A percentile compares a stretch with the other conserved stretches of the same genome.
phyloP scores from a whole-genome alignment of 2,888 invertebrate genomes.

The Habrosyne pyritoides region DNA sequence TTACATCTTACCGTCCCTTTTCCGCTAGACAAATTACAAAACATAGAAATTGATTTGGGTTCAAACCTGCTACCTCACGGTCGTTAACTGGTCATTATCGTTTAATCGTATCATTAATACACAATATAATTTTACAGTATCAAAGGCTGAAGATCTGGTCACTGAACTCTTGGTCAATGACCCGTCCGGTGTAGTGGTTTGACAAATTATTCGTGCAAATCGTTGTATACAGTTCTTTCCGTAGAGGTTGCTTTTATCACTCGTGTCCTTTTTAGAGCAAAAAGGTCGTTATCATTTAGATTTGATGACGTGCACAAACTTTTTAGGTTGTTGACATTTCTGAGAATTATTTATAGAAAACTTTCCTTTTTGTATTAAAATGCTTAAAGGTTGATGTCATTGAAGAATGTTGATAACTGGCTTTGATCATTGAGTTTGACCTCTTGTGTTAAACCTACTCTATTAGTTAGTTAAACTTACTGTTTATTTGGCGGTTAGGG shows the following conservation, averaged over 20 bases:
- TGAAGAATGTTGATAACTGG: no score
- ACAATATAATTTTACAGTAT: not conserved
- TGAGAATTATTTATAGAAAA: not conserved
- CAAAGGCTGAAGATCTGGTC: not conserved
- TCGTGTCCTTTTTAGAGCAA: not conserved
- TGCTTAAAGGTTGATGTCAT: no score
- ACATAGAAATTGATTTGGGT: not conserved
- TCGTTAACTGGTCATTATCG: not conserved
- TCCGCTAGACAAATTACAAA: not conserved
- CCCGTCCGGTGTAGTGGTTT: not conserved
- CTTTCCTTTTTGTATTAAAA: not conserved
- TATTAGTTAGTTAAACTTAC: no score
- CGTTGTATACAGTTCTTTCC: not conserved
- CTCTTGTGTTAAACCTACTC: no score
- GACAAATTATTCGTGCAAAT: not conserved
- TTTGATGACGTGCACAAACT: not conserved
- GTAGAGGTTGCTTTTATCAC: not conserved
- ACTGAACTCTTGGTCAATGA: not conserved
- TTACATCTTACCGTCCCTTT: not conserved
- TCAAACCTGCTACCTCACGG: not conserved
- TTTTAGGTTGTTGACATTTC: not conserved
- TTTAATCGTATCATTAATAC: not conserved
- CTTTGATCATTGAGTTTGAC: no score
- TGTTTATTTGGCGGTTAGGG: no score
- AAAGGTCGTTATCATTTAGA: not conserved